A percentile compares a stretch with the other conserved stretches of the same genome.
These are phyloP conservation scores for Noctua fimbriata DNA, from an alignment of 2,888 invertebrate genomes.

Conservation along the genomic window DNA sequence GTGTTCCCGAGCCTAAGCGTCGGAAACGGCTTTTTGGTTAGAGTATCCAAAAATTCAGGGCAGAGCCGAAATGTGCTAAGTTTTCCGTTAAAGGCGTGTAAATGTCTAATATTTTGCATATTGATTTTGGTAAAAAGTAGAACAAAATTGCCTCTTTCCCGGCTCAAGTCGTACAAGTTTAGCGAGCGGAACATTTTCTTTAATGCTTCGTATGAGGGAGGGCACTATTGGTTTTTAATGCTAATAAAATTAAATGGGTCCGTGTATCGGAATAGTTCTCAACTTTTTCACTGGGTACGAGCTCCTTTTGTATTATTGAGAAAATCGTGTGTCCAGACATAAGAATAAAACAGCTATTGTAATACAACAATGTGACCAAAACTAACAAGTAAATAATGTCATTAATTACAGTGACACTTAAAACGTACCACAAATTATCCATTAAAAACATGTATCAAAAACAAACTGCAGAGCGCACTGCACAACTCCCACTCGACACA, in stretches of 20 bases:
- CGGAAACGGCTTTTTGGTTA: slow-evolving; percentile 26
- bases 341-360: background rate
- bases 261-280: slow-evolving; percentile 21
- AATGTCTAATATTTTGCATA: slow-evolving; percentile 64
- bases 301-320: slow-evolving; percentile 24
- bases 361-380: slow-evolving; percentile 2
- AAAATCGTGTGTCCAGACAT: background rate
- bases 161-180: slow-evolving; percentile 33
- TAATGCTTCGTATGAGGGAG: slow-evolving; percentile 35
- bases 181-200: slow-evolving; percentile 41
- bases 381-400: background rate
- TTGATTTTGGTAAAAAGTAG: slow-evolving; percentile 56
- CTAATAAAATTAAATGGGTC: slow-evolving; percentile 47
- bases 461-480: background rate
- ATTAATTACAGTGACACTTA: background rate
- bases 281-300: slow-evolving; percentile 9
- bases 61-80: slow-evolving; percentile 63
- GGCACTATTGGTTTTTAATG: slow-evolving; percentile 46
- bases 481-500: slow-evolving; percentile 25
- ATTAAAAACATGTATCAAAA: slow-evolving; percentile 18
- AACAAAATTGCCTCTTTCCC: slow-evolving; percentile 47
- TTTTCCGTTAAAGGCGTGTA: slow-evolving; percentile 60
- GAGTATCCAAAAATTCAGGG: slow-evolving; percentile 60
- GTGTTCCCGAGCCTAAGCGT: slow-evolving; percentile 21
- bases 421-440: slow-evolving; percentile 5